A percentile compares a stretch with the other conserved stretches of the same genome.
These are phyloP conservation scores for Nomada goodeniana DNA, from an alignment of 2,888 invertebrate genomes.

Conservation along the genomic window DNA sequence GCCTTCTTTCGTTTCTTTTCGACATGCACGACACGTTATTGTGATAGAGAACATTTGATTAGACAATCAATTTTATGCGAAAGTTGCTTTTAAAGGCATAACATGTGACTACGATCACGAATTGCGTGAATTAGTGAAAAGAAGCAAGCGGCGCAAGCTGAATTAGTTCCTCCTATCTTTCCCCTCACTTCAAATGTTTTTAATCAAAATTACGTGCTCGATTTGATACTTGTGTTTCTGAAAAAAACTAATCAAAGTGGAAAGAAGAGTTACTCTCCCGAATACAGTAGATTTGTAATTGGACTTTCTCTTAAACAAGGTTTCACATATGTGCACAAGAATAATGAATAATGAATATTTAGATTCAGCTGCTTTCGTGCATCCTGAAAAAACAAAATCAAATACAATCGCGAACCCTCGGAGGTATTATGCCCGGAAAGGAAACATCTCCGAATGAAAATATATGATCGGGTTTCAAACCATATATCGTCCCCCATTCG, in stretches of 20 bases:
- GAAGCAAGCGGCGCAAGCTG: slow-evolving; percentile 7
- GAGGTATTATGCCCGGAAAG: too few species aligned
- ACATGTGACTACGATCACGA: slow-evolving; percentile 39
- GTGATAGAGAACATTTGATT: slow-evolving; percentile 8
- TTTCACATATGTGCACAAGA: too few species aligned
- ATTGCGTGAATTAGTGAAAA: slow-evolving; percentile 26
- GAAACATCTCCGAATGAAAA: too few species aligned
- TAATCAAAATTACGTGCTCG: background rate
- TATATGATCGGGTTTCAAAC: too few species aligned
- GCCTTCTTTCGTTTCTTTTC: slow-evolving; percentile 53
- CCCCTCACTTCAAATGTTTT: background rate
- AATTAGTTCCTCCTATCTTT: background rate
- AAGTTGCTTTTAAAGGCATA: background rate
- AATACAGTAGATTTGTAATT: background rate
- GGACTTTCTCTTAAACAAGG: too few species aligned
- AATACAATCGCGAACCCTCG: too few species aligned
- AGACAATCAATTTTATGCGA: background rate
- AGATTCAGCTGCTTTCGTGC: too few species aligned
- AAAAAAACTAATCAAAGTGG: slow-evolving; percentile 28
- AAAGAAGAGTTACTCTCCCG: slow-evolving; percentile 15
- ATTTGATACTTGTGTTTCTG: slow-evolving; percentile 30
- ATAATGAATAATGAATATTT: too few species aligned
- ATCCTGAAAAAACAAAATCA: too few species aligned
- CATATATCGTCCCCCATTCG: too few species aligned
- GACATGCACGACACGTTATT: slow-evolving; percentile 42